Evolutionary conservation across 2,797 vertebrate species (phyloP), one percentile per base, ranked within the genome.

Genomic region (Danio tinwini): DNA sequence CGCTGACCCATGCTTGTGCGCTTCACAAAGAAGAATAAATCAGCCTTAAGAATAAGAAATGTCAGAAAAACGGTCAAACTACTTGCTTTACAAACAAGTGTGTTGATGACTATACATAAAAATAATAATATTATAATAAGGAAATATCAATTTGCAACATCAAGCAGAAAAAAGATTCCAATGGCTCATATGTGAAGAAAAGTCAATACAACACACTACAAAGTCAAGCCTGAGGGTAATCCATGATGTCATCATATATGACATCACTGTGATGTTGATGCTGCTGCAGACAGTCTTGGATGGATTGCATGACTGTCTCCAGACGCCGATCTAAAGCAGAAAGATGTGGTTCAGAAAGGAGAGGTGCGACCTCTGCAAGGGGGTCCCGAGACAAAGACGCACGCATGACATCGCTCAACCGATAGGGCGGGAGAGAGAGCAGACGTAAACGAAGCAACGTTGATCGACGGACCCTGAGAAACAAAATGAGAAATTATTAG

Each of bases 381-480:
- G 93, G 94, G 86, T 98, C 97, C 29, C 62, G 85, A n/a, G 91
- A 92, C 59, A 98, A 93, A 0, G 97, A 97, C 40, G 95, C 95
- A 0, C 95, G 93, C 96, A 98, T 96, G 86, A 97, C 87, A 21
- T 95, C 92, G 0, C 96, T 96, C 82, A 98, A 91, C 19, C 93
- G 94, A 90, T 95, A 94, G 13, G 93, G 91, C 37, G 95, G 94
- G 81, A 90, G 93, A 63, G 95, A 94, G 80, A 98, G 92, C 5
- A 98, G 86, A 76, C 91, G 94, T 61, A 98, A 91, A 45, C 94
- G 94, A 49, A 95, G 91, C 90, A 95, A 95, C 1, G 96, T 98
- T 50, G 96, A 96, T 40, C 89, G 95, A 75, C 96, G 92, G 84
- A 98, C 94, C 89, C 97, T 98, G 71, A 47, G 61, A 70, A 3